These are phyloP conservation scores for Eurypyga helias DNA, from an alignment of 2,113 vertebrate species.

Conservation along the genomic window DNA sequence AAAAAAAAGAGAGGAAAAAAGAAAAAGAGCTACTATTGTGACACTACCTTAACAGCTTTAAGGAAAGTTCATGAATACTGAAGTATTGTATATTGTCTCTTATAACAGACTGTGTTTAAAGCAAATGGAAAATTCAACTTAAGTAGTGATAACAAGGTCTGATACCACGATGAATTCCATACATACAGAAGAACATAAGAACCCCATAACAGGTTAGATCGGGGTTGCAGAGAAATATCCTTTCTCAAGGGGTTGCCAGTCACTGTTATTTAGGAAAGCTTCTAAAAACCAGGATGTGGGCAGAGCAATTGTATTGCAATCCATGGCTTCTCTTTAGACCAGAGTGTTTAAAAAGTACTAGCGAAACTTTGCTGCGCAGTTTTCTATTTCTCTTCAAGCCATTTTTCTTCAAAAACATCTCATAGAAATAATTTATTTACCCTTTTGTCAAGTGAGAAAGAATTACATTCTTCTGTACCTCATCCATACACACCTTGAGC, in stretches of 20 bases:
- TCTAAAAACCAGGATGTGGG: fast-evolving
- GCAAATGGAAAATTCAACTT: neutral
- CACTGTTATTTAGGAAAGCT: neutral
- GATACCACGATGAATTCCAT: neutral
- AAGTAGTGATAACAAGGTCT: neutral
- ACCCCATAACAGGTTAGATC: neutral
- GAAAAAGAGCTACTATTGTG: neutral
- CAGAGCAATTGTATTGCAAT: neutral
- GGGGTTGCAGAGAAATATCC: neutral
- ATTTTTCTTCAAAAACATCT: neutral
- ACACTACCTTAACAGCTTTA: neutral
- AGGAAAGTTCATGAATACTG: neutral
- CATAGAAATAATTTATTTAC: neutral
- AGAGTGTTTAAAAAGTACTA: neutral
- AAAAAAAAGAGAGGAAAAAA: no score
- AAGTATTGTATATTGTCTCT: neutral
- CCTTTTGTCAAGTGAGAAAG: neutral
- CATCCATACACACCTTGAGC: neutral
- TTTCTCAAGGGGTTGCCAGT: neutral
- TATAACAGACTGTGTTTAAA: neutral
- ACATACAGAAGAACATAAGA: neutral
- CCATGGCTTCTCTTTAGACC: neutral
- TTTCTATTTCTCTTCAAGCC: neutral
- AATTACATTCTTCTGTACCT: neutral
- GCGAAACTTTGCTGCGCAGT: neutral